phyloP scores from a whole-genome alignment of 2,888 invertebrate genomes.

The Colostygia pectinataria region DNA sequence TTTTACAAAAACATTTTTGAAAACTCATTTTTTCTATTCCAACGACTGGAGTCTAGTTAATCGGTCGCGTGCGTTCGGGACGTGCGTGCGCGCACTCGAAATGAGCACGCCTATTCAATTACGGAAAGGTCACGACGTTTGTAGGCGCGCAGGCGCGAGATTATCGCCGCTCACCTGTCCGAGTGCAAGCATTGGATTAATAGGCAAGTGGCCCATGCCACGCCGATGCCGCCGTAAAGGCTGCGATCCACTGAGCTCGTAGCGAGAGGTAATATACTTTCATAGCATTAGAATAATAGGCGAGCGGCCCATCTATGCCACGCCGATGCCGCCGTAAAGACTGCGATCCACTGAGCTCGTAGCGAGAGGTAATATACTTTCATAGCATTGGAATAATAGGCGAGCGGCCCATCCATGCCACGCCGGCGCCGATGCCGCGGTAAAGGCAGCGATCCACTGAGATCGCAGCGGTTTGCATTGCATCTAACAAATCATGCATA shows the following conservation, averaged over 20 bases:
- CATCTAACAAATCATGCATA: no score
- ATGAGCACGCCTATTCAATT: constrained; percentile 77
- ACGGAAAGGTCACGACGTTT: constrained; percentile 76
- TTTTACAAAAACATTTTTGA: not conserved
- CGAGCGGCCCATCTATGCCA: constrained; percentile 33
- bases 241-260: not conserved
- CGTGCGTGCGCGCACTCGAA: constrained; percentile 65
- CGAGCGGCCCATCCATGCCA: constrained; percentile 33
- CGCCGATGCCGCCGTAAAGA: constrained; percentile 13
- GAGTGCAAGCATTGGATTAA: constrained; percentile 57
- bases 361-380: not conserved
- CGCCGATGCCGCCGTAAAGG: constrained; percentile 13
- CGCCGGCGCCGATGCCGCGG: constrained; percentile 12
- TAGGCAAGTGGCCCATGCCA: constrained; percentile 40
- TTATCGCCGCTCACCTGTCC: constrained; percentile 76
- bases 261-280: not conserved
- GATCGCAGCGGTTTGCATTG: not conserved
- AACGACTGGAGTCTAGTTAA: constrained; percentile 24
- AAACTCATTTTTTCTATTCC: constrained; percentile 10
- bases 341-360: not conserved
- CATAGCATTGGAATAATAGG: constrained; percentile 50
- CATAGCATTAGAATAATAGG: constrained; percentile 50
- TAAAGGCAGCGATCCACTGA: constrained; percentile 1
- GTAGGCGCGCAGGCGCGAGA: constrained; percentile 69
- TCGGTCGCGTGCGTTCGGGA: constrained; percentile 69